These are phyloP conservation scores for Esox lucius DNA, from an alignment of 2,797 vertebrate genomes.

Conservation along the genomic window DNA sequence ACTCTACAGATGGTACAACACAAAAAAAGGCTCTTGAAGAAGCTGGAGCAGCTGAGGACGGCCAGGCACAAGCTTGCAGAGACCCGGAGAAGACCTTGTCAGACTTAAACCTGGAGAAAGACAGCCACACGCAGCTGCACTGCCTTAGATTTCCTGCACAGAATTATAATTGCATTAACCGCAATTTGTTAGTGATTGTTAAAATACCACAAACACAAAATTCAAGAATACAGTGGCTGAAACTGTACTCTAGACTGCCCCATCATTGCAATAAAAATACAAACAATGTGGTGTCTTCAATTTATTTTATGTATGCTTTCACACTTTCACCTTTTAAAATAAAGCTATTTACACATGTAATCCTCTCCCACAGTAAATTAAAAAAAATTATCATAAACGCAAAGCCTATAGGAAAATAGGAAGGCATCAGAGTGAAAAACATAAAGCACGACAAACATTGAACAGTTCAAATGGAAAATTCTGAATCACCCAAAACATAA, in stretches of 20 bases:
- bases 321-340: constrained; percentile 69
- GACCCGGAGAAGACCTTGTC: constrained; percentile 37
- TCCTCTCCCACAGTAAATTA: constrained; percentile 68
- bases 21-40: constrained; percentile 51
- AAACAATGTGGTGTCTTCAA: constrained; percentile 45
- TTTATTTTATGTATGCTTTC: constrained; percentile 70
- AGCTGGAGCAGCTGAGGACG: constrained; percentile 36
- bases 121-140: constrained; percentile 33
- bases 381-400: constrained; percentile 56
- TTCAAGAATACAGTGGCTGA: not conserved
- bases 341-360: constrained; percentile 76
- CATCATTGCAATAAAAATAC: constrained; percentile 10
- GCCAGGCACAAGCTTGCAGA: constrained; percentile 31
- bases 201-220: too few relatives aligned
- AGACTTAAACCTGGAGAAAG: constrained; percentile 44
- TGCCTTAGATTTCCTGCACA: constrained; percentile 45
- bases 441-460: constrained; percentile 53
- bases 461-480: constrained; percentile 45
- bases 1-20: constrained; percentile 51
- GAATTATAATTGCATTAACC: constrained; percentile 35
- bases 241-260: not conserved
- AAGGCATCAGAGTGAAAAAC: constrained; percentile 54
- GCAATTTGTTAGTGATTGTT: too few relatives aligned
- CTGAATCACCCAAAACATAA: constrained; percentile 39
- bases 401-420: constrained; percentile 33